Conservation (phyloP, 2,888 invertebrate genomes). For the Drosophila hawaiiensis region DNA sequence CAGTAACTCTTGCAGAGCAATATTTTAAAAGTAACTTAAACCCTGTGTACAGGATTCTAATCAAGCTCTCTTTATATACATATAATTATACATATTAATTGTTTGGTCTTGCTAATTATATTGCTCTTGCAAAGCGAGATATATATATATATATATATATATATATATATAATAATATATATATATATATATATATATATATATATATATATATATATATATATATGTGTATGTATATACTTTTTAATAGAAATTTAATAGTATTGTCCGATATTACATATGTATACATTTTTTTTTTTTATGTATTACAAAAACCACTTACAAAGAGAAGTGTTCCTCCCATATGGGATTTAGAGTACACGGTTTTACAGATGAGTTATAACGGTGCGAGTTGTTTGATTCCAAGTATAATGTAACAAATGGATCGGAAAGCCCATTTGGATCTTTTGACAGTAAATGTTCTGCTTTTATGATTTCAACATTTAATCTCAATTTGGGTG, state of each 20-base stretch:
- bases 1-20: background rate
- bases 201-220: background rate
- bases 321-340: conserved; percentile 98
- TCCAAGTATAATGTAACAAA: conserved; percentile 96
- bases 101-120: background rate
- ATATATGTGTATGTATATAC: too few relatives aligned
- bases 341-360: conserved; percentile 95
- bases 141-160: background rate
- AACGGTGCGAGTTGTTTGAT: conserved; percentile 91
- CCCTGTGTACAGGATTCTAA: background rate
- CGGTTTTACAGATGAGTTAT: conserved; percentile 96
- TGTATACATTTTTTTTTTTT: too few relatives aligned
- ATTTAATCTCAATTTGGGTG: conserved; percentile 93
- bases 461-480: conserved; percentile 95
- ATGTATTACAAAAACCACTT: conserved; percentile 32
- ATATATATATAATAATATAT: background rate
- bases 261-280: background rate
- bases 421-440: conserved; percentile 98
- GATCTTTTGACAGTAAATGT: conserved; percentile 93
- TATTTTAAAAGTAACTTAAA: background rate
- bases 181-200: background rate
- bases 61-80: background rate
- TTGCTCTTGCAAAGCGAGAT: background rate
- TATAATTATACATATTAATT: background rate
- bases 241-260: background rate